Base-by-base conservation (phyloP, 2,797 vertebrate genomes). In the Chlorospingus semifuscus region DNA sequence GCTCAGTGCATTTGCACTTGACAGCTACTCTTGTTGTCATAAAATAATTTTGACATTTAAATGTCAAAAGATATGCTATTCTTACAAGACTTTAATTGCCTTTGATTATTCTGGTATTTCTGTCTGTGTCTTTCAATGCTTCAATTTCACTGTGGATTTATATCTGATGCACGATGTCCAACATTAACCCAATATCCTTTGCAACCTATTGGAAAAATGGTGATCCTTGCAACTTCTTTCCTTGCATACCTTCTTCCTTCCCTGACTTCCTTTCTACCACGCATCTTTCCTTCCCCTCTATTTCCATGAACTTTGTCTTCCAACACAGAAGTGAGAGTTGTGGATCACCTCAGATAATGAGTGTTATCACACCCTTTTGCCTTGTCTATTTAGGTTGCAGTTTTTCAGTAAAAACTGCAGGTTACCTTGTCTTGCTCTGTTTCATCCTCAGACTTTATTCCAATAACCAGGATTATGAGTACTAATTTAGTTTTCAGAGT, bases 21-120 rank as follows among this genome's bases (percentile, higher is more conserved):
- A 79, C 91, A 95, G 57, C 46, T 80, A 87, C 81, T 81, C 37
- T 76, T 95, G 71, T 90, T 94, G 83, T 89, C 55, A 66, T 85
- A 77, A 96, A 95, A 95, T 78, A 19, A 81, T 88, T 93, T 95
- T 96, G 89, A 93, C 86, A 91, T 93, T 94, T 91, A 92, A 90
- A 87, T 94, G 80, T 93, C 91, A 96, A 89, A 89, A 84, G 27
- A n/a, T 63, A 56, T 69, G 63, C 17, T 89, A 57, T 90, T 93
- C 78, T 91, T 70, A 65, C 30, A 79, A 87, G 30, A 59, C 30
- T 90, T 91, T 74, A 23, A 68, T 71, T 88, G 81, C 50, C 63
- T 83, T 81, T 91, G 50, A 87, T 86, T 13, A 49, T 80, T 46
- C 32, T 77, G 30, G 14, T 89, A 60, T 92, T 92, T 93, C 66